Base-by-base conservation (phyloP, 2,888 invertebrate species). In the Meteorus colon region DNA sequence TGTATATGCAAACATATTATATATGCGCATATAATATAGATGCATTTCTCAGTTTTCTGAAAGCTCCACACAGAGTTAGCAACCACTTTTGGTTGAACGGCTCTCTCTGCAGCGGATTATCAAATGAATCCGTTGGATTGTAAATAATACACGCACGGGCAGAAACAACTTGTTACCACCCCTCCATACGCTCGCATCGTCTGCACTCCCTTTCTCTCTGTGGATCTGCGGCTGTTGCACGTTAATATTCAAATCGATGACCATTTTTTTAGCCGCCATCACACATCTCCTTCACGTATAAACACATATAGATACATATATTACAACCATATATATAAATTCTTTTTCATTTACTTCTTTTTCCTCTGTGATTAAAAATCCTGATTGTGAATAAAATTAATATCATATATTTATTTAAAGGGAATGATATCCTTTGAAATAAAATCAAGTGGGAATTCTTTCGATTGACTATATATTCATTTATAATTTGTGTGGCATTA, bases 81-180 rank as follows among this genome's bases (percentile, higher is more conserved):
- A 68, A 10, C 68, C 10, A 45, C 45, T 24, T 12, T 24, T 31
- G 31, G 19, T 48, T 73, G 65, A 68, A 74, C 69, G 74, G 74
- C 41, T 55, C 62, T 63, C 19, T 5, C 14, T 34, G 34, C 6
- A 45, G 14, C 27, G 63, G 70, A 65, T 65, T 66, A 75, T 45
- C 59, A 67, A 75, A 70, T 69, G 62, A 74, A 74, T 74, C 68
- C 68, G 48, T 24, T 69, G 55, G 70, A 70, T 75, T 65, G 75
- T 75, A 70, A 75, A 75, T 75, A 75, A 70, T 75, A 69, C 31
- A 74, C 48, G 48, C 8, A 37, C 34, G 65, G 41, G 29, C 51
- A 29, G 55, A 63, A 48, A 65, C 16, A 70, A 63, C 70, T 55
- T 70, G 69, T 69, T 74, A 74, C 29, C 24, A 24, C 51, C 51